Percentiles rank a stretch among this genome's conserved stretches.
These are phyloP conservation scores for Solea senegalensis DNA, from an alignment of 2,113 vertebrate species.

Conservation along the genomic window DNA sequence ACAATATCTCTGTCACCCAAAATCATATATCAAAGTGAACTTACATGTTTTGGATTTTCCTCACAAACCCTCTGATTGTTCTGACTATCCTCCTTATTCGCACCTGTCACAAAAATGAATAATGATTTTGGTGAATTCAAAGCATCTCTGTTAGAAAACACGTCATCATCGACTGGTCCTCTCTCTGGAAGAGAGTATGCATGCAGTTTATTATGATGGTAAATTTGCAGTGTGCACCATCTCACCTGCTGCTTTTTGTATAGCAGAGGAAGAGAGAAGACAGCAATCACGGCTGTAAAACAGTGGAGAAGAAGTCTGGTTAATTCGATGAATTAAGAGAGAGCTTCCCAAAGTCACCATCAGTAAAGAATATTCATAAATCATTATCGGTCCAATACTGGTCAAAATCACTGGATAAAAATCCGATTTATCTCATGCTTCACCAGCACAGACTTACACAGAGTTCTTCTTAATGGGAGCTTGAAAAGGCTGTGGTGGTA, in stretches of 20 bases:
- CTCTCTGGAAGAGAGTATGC: not conserved
- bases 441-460: no score
- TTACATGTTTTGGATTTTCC: conserved; percentile 86
- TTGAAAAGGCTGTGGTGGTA: no score
- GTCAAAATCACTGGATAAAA: no score
- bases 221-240: not conserved
- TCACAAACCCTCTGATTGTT: conserved; percentile 79
- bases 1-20: no score
- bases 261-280: conserved; percentile 89
- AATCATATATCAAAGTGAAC: conserved; percentile 38
- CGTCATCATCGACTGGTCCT: not conserved
- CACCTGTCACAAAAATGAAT: conserved; percentile 73
- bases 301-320: not conserved
- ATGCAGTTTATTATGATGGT: no score
- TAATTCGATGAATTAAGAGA: no score
- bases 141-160: not conserved
- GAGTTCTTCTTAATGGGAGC: no score
- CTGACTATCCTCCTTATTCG: conserved; percentile 85
- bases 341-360: no score
- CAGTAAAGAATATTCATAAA: no score
- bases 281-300: conserved; percentile 84
- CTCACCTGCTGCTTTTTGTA: conserved; percentile 90
- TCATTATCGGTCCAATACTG: no score
- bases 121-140: not conserved
- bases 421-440: no score